These are phyloP conservation scores for Agriotes lineatus DNA, from an alignment of 2,888 invertebrate species.

Conservation along the genomic window DNA sequence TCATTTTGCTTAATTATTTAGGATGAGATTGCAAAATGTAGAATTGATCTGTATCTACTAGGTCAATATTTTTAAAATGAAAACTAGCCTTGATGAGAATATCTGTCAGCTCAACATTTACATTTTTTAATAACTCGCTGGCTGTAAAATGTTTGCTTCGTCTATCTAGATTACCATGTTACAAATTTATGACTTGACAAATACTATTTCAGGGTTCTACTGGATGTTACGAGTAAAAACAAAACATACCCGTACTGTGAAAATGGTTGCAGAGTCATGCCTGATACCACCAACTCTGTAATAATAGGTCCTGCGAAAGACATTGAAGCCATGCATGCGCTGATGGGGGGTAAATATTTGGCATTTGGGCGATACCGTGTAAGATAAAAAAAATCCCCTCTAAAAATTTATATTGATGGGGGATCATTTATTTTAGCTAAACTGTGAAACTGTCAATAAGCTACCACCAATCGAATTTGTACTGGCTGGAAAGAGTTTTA, in stretches of 20 bases:
- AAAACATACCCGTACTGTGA: slow-evolving; percentile 57
- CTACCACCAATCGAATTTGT: slow-evolving; percentile 73
- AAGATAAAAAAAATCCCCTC: slow-evolving; percentile 25
- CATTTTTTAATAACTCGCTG: too few species aligned
- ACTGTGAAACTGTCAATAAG: slow-evolving; percentile 71
- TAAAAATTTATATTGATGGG: neutral
- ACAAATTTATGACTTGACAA: too few species aligned
- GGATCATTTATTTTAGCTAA: slow-evolving; percentile 68
- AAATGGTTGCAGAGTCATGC: slow-evolving; percentile 61
- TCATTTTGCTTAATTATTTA: too few species aligned
- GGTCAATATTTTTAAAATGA: too few species aligned
- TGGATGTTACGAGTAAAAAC: slow-evolving; percentile 43
- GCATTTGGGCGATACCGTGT: slow-evolving; percentile 57
- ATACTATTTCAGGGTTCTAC: slow-evolving; percentile 51
- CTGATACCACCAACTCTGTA: slow-evolving; percentile 65
- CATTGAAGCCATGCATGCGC: slow-evolving; percentile 62
- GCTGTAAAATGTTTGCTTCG: too few species aligned
- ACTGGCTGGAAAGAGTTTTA: slow-evolving; percentile 71
- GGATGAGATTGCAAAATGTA: too few species aligned
- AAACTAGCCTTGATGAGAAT: too few species aligned
- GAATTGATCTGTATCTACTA: too few species aligned
- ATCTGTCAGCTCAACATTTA: too few species aligned
- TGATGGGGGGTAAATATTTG: slow-evolving; percentile 60
- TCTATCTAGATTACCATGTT: neutral
- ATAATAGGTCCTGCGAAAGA: slow-evolving; percentile 64